Base-by-base conservation (phyloP, 2,113 vertebrate species). In the Forbesichthys papilliferus region DNA sequence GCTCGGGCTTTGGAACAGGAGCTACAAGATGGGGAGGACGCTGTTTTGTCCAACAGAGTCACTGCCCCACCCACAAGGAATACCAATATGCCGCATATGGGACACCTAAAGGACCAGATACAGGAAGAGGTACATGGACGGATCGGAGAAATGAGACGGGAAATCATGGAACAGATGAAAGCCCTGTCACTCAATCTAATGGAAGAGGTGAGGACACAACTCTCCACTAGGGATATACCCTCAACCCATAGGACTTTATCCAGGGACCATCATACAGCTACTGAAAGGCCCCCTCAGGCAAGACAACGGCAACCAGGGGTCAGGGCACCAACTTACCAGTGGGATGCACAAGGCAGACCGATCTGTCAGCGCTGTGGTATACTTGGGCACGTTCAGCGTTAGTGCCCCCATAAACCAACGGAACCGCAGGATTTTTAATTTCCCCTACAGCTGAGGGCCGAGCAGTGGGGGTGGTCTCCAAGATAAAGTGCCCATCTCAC, bases 151-250 rank as follows among this genome's bases (percentile, higher is more conserved):
- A 52, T 65, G 18, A 65, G 33, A 8, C 18, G 10, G 55, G 55
- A 57, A 6, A 57, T 57, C n/a, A 18, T 60, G 46, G 64, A 66
- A 9, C 71, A 66, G 56, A 47, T 73, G 14, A 73, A 66, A 9
- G 34, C 48, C 0, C 11, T 66, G 1, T 53, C 58, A 10, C 34
- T 20, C 3, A 48, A 68, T 7, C 18, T 74, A 14, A 16, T 62
- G 10, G 58, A 56, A n/a, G 58, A 74, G 47, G 6, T 56, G 9
- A 61, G 10, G 14, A 34, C 20, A 5, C 36, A 65, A 11, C 33
- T 52, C 18, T 16, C 62, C 16, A 51, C 0, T 51, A 27, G 48
- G 48, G 48, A 65, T 27, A 3, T 52, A 18, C 48, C 20, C 9
- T 48, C 62, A 49, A 13, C n/a, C n/a, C 47, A 48, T 51, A 48